phyloP scores from a whole-genome alignment of 2,888 invertebrate species.

The Lepidocyrtoides sp. region DNA sequence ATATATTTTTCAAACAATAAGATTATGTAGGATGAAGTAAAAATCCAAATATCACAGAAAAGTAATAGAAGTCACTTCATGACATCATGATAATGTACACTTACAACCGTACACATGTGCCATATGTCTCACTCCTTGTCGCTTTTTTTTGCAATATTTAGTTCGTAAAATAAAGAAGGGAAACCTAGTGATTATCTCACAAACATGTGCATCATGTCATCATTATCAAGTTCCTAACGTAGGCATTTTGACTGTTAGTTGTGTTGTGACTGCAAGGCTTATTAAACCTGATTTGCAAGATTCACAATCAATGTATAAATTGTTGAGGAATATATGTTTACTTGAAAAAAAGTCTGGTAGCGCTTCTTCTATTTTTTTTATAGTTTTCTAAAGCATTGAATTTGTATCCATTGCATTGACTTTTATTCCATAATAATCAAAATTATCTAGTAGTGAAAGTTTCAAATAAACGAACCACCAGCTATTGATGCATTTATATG shows the following conservation, averaged over 20 bases:
- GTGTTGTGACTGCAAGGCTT: not conserved
- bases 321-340: constrained; percentile 47
- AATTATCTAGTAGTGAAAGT: constrained; percentile 42
- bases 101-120: not conserved
- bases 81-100: not conserved
- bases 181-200: constrained; percentile 69
- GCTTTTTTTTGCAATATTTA: not conserved
- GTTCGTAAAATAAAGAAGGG: constrained; percentile 47
- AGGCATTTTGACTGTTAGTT: not conserved
- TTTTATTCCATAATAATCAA: constrained; percentile 57
- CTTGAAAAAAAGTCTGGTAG: constrained; percentile 8
- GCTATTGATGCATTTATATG: not conserved
- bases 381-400: constrained; percentile 20
- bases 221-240: constrained; percentile 7
- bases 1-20: too few species aligned
- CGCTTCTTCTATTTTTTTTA: not conserved
- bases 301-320: constrained; percentile 67
- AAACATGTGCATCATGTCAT: not conserved
- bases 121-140: not conserved
- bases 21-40: too few species aligned
- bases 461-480: not conserved
- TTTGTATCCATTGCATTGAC: not conserved
- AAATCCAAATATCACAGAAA: too few species aligned
- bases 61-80: too few species aligned
- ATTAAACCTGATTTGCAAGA: constrained; percentile 64